Evolutionary conservation across 2,888 invertebrate species (phyloP).

Genomic region (Rhopalosiphum nymphaeae): DNA sequence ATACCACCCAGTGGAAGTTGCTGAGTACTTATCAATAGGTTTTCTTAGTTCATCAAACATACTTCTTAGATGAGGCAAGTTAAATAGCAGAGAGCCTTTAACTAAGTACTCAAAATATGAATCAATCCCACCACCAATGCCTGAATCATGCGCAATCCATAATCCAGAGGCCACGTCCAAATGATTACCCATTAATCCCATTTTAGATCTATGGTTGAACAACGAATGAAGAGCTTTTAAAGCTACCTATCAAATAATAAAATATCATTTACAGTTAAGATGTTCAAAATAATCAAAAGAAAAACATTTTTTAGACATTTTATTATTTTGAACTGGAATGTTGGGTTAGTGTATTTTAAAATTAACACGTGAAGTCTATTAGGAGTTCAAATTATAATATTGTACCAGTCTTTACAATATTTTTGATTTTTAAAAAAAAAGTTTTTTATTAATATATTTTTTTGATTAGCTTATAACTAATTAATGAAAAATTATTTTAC

Average conservation of each 20-base stretch:
- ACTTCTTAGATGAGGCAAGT: constrained; percentile 89
- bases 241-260: constrained; percentile 77
- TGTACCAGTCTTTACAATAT: not conserved
- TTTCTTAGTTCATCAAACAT: constrained; percentile 87
- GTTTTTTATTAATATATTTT: not conserved
- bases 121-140: constrained; percentile 95
- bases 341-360: not conserved
- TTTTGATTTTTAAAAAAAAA: not conserved
- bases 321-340: not conserved
- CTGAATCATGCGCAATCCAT: constrained; percentile 99
- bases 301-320: not conserved
- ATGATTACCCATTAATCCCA: constrained; percentile 96
- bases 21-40: constrained; percentile 81
- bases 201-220: constrained; percentile 69
- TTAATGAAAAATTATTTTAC: not conserved
- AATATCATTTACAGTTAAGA: constrained; percentile 12
- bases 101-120: constrained; percentile 99
- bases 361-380: not conserved
- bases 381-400: not conserved
- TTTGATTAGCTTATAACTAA: not conserved
- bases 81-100: constrained; percentile 92
- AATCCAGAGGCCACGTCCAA: constrained; percentile 93
- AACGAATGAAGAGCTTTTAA: constrained; percentile 85
- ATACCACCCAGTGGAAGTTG: constrained; percentile 97
- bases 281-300: not conserved